phyloP scores from a whole-genome alignment of 2,888 invertebrate species.

The Cataglyphis cursor region DNA sequence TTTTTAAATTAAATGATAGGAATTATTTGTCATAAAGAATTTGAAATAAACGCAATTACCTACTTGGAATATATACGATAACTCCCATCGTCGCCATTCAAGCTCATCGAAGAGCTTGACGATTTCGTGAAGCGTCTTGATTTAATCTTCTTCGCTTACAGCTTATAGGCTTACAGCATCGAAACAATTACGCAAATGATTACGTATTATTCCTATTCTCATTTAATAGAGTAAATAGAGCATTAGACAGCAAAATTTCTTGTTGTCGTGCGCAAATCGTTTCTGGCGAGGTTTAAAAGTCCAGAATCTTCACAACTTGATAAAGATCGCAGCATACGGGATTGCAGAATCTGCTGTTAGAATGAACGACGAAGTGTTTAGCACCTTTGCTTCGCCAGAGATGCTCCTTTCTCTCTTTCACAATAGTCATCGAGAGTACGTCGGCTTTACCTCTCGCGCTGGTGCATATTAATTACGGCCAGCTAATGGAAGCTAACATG shows the following conservation, averaged over 20 bases:
- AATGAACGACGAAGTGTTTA: constrained; percentile 63
- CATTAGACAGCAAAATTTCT: neutral
- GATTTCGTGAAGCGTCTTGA: constrained; percentile 10
- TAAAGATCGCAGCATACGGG: neutral
- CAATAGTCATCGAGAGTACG: constrained; percentile 65
- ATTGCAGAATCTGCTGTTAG: neutral
- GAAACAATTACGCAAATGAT: neutral
- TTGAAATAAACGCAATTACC: constrained; percentile 67
- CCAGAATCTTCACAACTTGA: constrained; percentile 18
- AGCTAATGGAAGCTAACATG: constrained; percentile 40
- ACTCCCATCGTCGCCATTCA: constrained; percentile 85
- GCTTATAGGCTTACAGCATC: neutral
- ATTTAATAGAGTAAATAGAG: neutral
- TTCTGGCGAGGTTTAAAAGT: neutral
- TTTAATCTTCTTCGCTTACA: neutral
- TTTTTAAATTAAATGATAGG: neutral
- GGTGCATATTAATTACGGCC: constrained; percentile 62
- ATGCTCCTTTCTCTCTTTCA: constrained; percentile 79
- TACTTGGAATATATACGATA: constrained; percentile 84
- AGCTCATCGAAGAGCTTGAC: constrained; percentile 60
- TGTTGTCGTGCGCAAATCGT: neutral
- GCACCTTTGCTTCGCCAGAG: constrained; percentile 73
- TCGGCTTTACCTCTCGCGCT: constrained; percentile 52
- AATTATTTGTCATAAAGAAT: neutral
- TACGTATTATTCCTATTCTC: neutral